These are phyloP conservation scores for Pseudotriccus pelzelni DNA, from an alignment of 2,797 vertebrate genomes.

Conservation along the genomic window DNA sequence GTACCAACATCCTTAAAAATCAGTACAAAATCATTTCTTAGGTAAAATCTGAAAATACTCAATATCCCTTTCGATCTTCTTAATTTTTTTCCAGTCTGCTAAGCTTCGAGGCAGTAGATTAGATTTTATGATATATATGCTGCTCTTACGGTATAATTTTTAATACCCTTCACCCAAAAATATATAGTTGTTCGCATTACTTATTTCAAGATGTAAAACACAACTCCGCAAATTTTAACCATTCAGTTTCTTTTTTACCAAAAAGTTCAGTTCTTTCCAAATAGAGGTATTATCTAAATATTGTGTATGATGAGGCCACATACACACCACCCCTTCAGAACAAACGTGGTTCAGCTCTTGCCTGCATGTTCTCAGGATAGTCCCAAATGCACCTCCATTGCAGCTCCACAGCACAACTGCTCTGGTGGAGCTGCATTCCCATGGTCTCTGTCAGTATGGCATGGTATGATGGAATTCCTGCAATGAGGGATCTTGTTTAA, in stretches of 20 bases:
- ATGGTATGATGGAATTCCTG: not conserved
- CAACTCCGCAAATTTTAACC: not conserved
- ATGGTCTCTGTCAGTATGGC: not conserved
- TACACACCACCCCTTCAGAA: not conserved
- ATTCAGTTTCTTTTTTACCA: not conserved
- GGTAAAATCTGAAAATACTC: not conserved
- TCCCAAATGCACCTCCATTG: not conserved
- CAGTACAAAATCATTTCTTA: not conserved
- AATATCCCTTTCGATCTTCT: not conserved
- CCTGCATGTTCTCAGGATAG: not conserved
- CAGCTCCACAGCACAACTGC: not conserved
- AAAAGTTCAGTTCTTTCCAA: not conserved
- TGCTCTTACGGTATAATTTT: not conserved
- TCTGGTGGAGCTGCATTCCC: not conserved
- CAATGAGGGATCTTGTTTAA: not conserved
- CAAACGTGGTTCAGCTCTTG: not conserved
- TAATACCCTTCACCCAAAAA: not conserved
- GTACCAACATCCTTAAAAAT: not conserved
- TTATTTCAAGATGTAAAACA: not conserved
- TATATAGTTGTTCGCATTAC: not conserved
- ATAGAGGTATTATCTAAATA: not conserved
- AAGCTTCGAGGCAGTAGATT: not conserved
- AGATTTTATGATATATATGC: not conserved
- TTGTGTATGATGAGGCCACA: not conserved
- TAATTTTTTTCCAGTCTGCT: not conserved